Percentiles rank a stretch among this genome's conserved stretches.
Evolutionary conservation across 2,797 vertebrate species (phyloP).

Genomic region (Manis crassicaudata): DNA sequence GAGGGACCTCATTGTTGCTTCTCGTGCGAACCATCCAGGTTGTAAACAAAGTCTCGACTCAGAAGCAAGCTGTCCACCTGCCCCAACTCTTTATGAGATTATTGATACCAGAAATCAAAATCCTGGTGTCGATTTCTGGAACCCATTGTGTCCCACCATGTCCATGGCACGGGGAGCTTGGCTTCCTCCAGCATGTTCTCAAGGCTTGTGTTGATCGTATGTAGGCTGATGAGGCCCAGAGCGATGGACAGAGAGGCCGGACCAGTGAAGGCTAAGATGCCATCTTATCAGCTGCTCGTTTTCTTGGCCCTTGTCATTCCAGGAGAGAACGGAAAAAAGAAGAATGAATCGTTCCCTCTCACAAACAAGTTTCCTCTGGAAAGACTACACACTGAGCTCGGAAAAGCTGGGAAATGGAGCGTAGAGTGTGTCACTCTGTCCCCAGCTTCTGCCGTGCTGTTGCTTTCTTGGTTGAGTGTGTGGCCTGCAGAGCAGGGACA

Average conservation of each 20-base stretch:
- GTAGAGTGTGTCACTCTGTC: neutral
- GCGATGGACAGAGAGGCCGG: constrained; percentile 20
- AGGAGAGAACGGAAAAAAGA: constrained; percentile 65
- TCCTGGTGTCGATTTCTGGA: neutral
- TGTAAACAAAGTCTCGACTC: neutral
- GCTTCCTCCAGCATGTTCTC: neutral
- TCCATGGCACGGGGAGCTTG: neutral
- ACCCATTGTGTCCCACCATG: neutral
- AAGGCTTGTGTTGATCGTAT: neutral
- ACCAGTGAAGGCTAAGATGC: constrained; percentile 39
- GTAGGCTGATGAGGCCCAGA: neutral
- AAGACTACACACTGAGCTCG: neutral
- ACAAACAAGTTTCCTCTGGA: constrained; percentile 11
- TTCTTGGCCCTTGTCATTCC: constrained; percentile 40
- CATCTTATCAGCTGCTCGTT: constrained; percentile 48
- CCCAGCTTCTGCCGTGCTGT: neutral
- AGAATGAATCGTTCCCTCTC: constrained; percentile 19
- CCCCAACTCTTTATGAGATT: too few relatives aligned
- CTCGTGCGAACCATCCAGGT: neutral
- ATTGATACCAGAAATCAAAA: neutral
- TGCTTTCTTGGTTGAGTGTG: neutral
- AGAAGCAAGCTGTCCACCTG: neutral
- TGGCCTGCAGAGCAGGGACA: neutral
- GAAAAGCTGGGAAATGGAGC: neutral
- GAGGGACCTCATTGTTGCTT: neutral